Percentiles rank a stretch among this genome's conserved stretches.
Evolutionary conservation across 2,113 vertebrate species (phyloP).

Genomic region (Xiphophorus maculatus): DNA sequence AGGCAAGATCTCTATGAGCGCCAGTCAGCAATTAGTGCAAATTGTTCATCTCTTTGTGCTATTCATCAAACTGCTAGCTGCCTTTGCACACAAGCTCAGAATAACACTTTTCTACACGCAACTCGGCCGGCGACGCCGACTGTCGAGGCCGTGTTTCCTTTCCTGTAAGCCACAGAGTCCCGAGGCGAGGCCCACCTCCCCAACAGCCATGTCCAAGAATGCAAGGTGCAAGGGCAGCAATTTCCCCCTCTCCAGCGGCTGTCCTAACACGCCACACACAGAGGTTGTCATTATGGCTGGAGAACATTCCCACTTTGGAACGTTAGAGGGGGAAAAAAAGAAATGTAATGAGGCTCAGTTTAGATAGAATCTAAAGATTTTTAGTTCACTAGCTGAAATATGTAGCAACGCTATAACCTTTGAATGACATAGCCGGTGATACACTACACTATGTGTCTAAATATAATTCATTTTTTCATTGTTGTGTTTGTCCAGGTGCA

Average conservation of each 20-base stretch:
- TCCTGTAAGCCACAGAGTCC: slow-evolving; percentile 26
- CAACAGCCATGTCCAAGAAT: slow-evolving; percentile 63
- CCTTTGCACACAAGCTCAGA: slow-evolving; percentile 19
- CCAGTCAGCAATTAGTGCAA: neutral
- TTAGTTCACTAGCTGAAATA: neutral
- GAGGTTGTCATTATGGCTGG: slow-evolving; percentile 54
- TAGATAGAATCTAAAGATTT: slow-evolving; percentile 21
- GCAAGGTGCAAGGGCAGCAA: slow-evolving; percentile 73
- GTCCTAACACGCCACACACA: slow-evolving; percentile 66
- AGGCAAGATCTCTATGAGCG: neutral
- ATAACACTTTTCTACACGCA: slow-evolving; percentile 35
- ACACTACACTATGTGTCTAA: neutral
- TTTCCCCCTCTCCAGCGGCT: slow-evolving; percentile 51
- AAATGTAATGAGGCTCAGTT: neutral
- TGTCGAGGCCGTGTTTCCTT: slow-evolving; percentile 25
- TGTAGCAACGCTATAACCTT: neutral
- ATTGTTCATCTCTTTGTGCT: neutral
- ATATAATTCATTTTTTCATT: slow-evolving; percentile 44
- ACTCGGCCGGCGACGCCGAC: slow-evolving; percentile 13
- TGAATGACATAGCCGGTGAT: neutral
- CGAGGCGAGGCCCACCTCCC: neutral
- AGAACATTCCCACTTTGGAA: slow-evolving; percentile 17
- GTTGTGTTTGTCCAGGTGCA: slow-evolving; percentile 77
- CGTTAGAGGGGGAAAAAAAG: neutral
- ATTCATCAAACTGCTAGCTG: slow-evolving; percentile 8